These are phyloP conservation scores for Agrochola macilenta DNA, from an alignment of 2,888 invertebrate genomes.

Conservation along the genomic window DNA sequence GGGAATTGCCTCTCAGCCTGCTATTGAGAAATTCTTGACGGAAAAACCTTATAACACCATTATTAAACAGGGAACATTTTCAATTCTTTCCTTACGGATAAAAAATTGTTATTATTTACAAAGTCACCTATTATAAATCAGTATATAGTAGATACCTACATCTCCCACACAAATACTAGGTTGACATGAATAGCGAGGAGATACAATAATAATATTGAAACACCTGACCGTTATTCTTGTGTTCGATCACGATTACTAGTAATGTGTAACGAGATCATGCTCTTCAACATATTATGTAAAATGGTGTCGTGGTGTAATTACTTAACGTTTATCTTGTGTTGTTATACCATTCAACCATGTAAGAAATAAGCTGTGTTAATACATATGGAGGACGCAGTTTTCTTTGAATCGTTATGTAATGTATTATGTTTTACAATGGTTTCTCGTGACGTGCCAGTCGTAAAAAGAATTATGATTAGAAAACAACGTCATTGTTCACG, in stretches of 20 bases:
- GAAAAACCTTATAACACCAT: too few relatives aligned
- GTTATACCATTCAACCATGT: constrained; percentile 7
- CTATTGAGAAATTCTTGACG: neutral
- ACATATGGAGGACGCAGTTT: constrained; percentile 29
- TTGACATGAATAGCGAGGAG: constrained; percentile 31
- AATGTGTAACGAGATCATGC: constrained; percentile 44
- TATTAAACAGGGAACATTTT: too few relatives aligned
- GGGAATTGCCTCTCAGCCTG: neutral
- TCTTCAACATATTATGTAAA: constrained; percentile 15
- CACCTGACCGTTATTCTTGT: constrained; percentile 19
- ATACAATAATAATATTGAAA: constrained; percentile 11
- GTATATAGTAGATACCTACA: neutral
- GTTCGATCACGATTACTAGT: constrained; percentile 38
- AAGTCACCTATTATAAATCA: constrained; percentile 2
- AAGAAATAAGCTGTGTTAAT: constrained; percentile 24
- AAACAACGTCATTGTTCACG: neutral
- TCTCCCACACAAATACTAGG: constrained; percentile 11
- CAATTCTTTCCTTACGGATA: neutral
- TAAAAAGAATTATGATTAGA: constrained; percentile 21
- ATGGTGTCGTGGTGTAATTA: constrained; percentile 14
- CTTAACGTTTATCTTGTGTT: constrained; percentile 31
- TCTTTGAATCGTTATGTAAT: constrained; percentile 30
- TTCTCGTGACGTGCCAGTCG: constrained; percentile 12
- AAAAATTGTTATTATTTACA: neutral
- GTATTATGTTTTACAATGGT: constrained; percentile 10